Percentiles rank a stretch among this genome's conserved stretches.
These are phyloP conservation scores for Pogonomyrmex californicus DNA, from an alignment of 1,140 invertebrate species.

Conservation along the genomic window DNA sequence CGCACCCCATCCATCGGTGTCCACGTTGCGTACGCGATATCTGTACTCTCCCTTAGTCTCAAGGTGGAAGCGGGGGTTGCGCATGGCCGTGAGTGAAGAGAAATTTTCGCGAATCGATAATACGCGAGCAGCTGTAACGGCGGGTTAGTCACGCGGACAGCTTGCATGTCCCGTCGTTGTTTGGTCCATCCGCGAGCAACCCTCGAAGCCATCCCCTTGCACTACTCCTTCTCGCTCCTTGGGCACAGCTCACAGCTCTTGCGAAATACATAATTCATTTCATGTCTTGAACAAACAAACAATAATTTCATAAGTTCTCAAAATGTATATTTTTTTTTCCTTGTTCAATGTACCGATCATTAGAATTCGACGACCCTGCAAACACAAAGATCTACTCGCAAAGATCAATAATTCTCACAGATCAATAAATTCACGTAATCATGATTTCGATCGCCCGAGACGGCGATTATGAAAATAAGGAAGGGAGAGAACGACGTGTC, in stretches of 20 bases:
- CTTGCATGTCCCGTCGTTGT: slow-evolving; percentile 76
- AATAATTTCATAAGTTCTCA: background rate
- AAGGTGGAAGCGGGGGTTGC: slow-evolving; percentile 73
- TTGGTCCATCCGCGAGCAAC: slow-evolving; percentile 50
- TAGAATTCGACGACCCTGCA: too few species aligned
- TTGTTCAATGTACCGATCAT: background rate
- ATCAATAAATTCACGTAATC: background rate
- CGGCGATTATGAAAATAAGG: slow-evolving; percentile 29
- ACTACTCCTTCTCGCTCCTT: background rate
- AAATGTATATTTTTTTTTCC: background rate
- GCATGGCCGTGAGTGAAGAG: slow-evolving; percentile 79
- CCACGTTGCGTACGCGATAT: slow-evolving; percentile 66
- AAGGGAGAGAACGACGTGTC: slow-evolving; percentile 15
- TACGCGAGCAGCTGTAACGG: slow-evolving; percentile 81
- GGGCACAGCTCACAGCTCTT: background rate
- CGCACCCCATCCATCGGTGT: slow-evolving; percentile 24
- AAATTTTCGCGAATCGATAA: slow-evolving; percentile 84
- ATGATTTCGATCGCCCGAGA: background rate
- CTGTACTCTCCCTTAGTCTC: slow-evolving; percentile 43
- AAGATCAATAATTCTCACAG: too few species aligned
- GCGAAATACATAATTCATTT: slow-evolving; percentile 2
- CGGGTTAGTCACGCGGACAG: slow-evolving; percentile 81
- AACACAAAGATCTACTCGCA: too few species aligned
- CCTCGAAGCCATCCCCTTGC: slow-evolving; percentile 19
- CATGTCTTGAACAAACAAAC: background rate